These are phyloP conservation scores for Mormoops blainvillei DNA, from an alignment of 2,113 vertebrate genomes.

Conservation along the genomic window DNA sequence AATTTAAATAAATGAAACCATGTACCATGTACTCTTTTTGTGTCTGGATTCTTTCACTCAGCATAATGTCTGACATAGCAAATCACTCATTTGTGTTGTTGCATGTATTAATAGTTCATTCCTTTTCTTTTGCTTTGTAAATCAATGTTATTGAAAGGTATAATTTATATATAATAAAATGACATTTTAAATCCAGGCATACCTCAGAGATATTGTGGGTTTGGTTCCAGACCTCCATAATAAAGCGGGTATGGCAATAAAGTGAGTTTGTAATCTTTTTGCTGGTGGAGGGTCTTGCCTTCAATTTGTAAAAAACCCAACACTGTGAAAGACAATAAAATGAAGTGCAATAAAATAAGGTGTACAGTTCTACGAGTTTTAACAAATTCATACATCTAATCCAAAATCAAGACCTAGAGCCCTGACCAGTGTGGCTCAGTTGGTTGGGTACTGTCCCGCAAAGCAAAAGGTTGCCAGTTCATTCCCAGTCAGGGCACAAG, in stretches of 20 bases:
- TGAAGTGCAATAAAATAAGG: neutral
- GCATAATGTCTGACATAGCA: neutral
- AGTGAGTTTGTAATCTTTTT: neutral
- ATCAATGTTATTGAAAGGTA: neutral
- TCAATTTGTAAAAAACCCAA: neutral
- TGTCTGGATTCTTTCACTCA: neutral
- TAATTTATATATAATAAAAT: neutral
- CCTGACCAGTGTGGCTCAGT: too few species aligned
- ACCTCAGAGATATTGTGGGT: neutral
- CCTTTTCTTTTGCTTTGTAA: neutral
- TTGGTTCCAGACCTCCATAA: neutral
- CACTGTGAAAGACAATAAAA: neutral
- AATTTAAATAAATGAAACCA: neutral
- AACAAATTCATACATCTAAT: neutral
- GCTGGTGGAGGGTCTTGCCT: neutral
- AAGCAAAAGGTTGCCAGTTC: too few species aligned
- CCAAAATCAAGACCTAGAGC: neutral
- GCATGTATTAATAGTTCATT: neutral
- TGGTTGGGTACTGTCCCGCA: too few species aligned
- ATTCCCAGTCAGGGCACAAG: too few species aligned
- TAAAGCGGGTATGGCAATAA: neutral
- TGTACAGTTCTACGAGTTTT: neutral
- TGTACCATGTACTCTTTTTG: neutral
- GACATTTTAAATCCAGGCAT: neutral
- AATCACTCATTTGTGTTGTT: neutral